A percentile compares a stretch with the other conserved stretches of the same genome.
Evolutionary conservation across 2,797 vertebrate genomes (phyloP).

Genomic region (Microctenopoma lineatum): DNA sequence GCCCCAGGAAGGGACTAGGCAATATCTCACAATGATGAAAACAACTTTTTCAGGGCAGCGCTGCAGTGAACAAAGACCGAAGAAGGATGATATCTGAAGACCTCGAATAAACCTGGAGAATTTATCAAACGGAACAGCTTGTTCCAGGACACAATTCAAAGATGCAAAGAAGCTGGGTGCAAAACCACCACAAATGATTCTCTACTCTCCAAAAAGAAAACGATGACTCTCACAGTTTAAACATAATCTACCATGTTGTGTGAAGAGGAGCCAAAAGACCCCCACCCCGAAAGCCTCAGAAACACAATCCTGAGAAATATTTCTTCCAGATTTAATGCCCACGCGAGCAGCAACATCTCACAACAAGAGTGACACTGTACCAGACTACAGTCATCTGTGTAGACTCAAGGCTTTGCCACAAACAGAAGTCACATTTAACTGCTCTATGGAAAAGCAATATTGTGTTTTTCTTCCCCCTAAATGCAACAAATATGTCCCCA

Average conservation of each 20-base stretch:
- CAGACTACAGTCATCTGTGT: slow-evolving; percentile 29
- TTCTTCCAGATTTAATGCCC: slow-evolving; percentile 50
- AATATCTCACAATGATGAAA: slow-evolving; percentile 77
- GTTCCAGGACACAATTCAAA: slow-evolving; percentile 61
- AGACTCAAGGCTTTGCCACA: slow-evolving; percentile 20
- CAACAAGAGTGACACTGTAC: slow-evolving; percentile 12
- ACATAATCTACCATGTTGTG: slow-evolving; percentile 35
- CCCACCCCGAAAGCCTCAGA: slow-evolving; percentile 43
- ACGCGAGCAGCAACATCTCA: slow-evolving; percentile 53
- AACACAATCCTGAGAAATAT: slow-evolving; percentile 50
- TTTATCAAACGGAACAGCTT: slow-evolving; percentile 61
- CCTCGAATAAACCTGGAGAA: slow-evolving; percentile 67
- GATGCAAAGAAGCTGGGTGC: slow-evolving; percentile 52
- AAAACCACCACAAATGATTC: slow-evolving; percentile 39
- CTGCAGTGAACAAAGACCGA: slow-evolving; percentile 54
- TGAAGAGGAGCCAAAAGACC: slow-evolving; percentile 36
- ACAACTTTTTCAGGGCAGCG: slow-evolving; percentile 58
- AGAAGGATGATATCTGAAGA: slow-evolving; percentile 65
- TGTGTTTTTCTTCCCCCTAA: slow-evolving; percentile 1
- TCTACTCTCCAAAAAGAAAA: slow-evolving; percentile 33
- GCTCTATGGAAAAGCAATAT: slow-evolving; percentile 13
- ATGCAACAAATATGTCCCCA: slow-evolving; percentile 17
- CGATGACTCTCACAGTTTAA: slow-evolving; percentile 46
- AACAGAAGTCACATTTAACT: slow-evolving; percentile 16
- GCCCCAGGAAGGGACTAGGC: slow-evolving; percentile 67